Base-by-base conservation (phyloP, 2,888 invertebrate genomes). In the Neoascia interrupta region DNA sequence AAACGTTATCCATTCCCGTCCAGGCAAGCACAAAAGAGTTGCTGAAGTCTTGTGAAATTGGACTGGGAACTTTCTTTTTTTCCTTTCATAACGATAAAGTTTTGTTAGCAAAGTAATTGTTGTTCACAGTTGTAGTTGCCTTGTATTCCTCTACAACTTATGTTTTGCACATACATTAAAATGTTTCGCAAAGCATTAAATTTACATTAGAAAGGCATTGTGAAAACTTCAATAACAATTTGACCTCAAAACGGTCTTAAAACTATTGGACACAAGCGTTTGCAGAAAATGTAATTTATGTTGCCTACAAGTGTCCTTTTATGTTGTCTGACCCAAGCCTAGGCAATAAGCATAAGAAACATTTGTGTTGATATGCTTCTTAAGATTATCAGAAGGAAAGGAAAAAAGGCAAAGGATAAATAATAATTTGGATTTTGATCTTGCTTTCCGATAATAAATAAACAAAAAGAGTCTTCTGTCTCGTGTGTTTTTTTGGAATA, bases 151-250 rank as follows among this genome's bases (percentile, higher is more conserved):
- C 16, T n/a, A 8, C 10, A 8, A 13, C 8, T 5, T 41, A 18
- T 21, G n/a, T n/a, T 41, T 41, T 0, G 23, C 15, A 43, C 13
- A 3, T 43, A 23, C 23, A 23, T 43, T 0, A 19, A 41, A 10
- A 19, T 41, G 39, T 41, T 41, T 41, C 11, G 19, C 2, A 21
- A 19, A 41, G 21, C 19, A 41, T 41, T 19, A 19, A 41, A 21
- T 26, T 13, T 15, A 18, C 15, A 15, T 45, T 45, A 13, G 23
- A 23, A 45, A 45, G 8, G 23, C 21, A 45, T 45, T 5, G 45
- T 13, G 10, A 45, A 13, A 23, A 23, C 45, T 45, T 26, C 23
- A 45, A 23, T 45, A 23, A 45, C 13, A 45, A 45, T 45, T 45
- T 45, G 45, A 45, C 45, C 45, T 23, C 21, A 45, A 45, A 45